Percentiles rank a stretch among this genome's conserved stretches.
phyloP scores from a whole-genome alignment of 2,113 vertebrate species.

The Bostrychus sinensis region DNA sequence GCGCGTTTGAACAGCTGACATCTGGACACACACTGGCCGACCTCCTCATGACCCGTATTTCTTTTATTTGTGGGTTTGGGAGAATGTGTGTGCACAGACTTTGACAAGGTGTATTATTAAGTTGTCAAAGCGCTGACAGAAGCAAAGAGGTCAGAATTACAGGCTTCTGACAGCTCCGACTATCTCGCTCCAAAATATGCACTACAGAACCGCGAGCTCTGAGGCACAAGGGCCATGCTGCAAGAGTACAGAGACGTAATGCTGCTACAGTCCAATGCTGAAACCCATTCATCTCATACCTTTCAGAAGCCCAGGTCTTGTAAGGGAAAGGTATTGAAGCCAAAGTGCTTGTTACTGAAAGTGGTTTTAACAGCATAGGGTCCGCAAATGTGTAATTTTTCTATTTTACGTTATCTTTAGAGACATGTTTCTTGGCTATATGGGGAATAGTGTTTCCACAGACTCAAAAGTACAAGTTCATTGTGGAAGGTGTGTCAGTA shows the following conservation, averaged over 20 bases:
- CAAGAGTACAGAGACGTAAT: slow-evolving; percentile 4
- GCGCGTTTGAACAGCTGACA: neutral
- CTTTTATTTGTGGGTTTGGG: slow-evolving; percentile 15
- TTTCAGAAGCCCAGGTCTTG: too few species aligned
- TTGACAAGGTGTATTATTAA: slow-evolving; percentile 52
- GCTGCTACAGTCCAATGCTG: too few species aligned
- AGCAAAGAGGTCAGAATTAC: slow-evolving; percentile 53
- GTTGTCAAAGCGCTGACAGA: slow-evolving; percentile 41
- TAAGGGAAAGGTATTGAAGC: too few species aligned
- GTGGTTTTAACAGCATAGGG: too few species aligned
- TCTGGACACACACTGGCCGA: neutral
- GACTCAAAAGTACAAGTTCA: too few species aligned
- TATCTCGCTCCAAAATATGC: slow-evolving; percentile 20
- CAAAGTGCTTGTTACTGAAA: too few species aligned
- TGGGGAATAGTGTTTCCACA: too few species aligned
- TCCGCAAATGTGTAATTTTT: too few species aligned
- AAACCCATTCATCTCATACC: too few species aligned
- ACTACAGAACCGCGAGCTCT: neutral
- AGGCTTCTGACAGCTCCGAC: slow-evolving; percentile 43
- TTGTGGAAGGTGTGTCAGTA: too few species aligned
- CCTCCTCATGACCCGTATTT: slow-evolving; percentile 25
- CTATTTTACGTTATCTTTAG: too few species aligned
- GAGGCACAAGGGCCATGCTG: neutral
- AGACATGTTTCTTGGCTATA: too few species aligned
- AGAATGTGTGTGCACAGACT: slow-evolving; percentile 13